Conservation (phyloP, 2,113 vertebrate genomes). For the Scopus umbretta region DNA sequence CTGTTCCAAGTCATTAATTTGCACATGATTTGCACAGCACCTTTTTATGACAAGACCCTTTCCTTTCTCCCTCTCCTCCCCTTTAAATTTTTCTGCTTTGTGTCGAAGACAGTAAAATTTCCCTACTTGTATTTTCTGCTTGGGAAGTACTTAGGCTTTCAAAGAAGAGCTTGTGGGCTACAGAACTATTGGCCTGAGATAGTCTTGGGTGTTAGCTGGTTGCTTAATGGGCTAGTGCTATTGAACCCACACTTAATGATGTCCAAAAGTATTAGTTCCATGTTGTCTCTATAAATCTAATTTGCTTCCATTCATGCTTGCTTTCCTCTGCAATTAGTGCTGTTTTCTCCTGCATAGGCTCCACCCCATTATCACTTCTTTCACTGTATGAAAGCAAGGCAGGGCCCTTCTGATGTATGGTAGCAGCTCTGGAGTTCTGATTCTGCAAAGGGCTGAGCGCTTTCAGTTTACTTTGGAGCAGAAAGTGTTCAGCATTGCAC, state of each 20-base stretch:
- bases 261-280: slow-evolving; percentile 34
- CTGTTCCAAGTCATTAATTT: background rate
- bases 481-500: background rate
- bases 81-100: background rate
- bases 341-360: slow-evolving; percentile 6
- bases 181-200: background rate
- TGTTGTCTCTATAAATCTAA: slow-evolving; percentile 29
- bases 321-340: slow-evolving; percentile 41
- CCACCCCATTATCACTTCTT: background rate
- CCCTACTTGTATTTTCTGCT: background rate
- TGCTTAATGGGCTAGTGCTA: background rate
- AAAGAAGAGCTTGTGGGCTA: background rate
- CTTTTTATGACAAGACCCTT: background rate
- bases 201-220: background rate
- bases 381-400: background rate
- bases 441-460: background rate
- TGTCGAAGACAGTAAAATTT: background rate
- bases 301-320: slow-evolving; percentile 34
- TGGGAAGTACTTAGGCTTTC: background rate
- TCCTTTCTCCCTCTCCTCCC: background rate
- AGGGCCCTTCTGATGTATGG: background rate
- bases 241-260: background rate
- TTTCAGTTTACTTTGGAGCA: background rate
- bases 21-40: background rate
- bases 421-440: background rate